phyloP scores from a whole-genome alignment of 1,140 invertebrate genomes.

The Yoshiicerus persimilis region DNA sequence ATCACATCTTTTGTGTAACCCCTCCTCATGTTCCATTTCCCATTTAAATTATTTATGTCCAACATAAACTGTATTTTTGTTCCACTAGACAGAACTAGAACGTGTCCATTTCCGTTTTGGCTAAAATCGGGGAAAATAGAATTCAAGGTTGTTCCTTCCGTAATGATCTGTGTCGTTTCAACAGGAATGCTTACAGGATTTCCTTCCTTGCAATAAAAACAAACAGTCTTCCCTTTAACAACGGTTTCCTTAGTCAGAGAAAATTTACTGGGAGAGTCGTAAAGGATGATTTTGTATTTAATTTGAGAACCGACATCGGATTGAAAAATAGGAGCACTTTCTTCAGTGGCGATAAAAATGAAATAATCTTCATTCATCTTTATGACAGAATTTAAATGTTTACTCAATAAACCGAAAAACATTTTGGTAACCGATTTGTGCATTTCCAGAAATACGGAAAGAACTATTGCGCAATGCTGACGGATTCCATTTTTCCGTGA shows the following conservation, averaged over 20 bases:
- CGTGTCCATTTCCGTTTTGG: neutral
- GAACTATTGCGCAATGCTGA: neutral
- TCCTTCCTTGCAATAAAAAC: neutral
- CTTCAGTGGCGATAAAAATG: neutral
- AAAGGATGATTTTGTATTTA: neutral
- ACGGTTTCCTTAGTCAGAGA: neutral
- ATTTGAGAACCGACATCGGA: neutral
- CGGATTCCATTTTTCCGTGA: neutral
- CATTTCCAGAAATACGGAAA: neutral
- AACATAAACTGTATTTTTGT: neutral
- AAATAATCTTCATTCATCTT: neutral
- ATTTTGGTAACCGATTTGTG: neutral
- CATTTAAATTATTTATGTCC: neutral
- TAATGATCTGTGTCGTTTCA: neutral
- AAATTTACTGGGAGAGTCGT: neutral
- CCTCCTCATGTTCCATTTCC: neutral
- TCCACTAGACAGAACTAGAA: neutral
- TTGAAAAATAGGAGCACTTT: neutral
- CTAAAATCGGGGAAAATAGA: slow-evolving; percentile 26
- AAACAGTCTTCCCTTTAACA: neutral
- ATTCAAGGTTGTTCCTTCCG: neutral
- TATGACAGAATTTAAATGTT: neutral
- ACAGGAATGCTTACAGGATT: neutral
- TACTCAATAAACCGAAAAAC: neutral
- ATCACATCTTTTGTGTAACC: neutral